Evolutionary conservation across 2,888 invertebrate genomes (phyloP), one percentile per base, ranked within the genome.

Genomic region (Colostygia pectinataria): DNA sequence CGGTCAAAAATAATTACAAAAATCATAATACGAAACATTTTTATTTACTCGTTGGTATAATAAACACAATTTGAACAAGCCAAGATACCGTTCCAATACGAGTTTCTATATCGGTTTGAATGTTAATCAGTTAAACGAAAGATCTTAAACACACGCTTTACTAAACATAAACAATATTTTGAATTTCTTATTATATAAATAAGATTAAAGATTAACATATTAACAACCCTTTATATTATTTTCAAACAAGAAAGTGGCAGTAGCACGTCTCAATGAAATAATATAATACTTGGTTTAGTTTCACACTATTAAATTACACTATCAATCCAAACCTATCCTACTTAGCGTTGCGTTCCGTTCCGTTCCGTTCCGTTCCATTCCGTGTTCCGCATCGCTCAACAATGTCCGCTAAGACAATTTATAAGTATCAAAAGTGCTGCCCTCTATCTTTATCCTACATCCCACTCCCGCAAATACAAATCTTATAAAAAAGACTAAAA

Each of bases 1-100:
- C 77, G 73, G 74, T 81, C 84, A 87, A 87, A 89, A 90, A 89
- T 88, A 90, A 90, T 89, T 88, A 87, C 89, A 89, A 90, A 89
- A 90, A 90, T 85, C 89, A 84, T 88, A 82, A 76, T 87, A 87
- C 76, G 83, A 89, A 90, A 87, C 83, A 77, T 81, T 82, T 88
- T 90, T 90, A 88, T 89, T 90, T 86, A 84, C 82, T 87, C 80
- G 84, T 84, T 80, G 83, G 83, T 87, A 87, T 84, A 83, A 76
- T 81, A 87, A 86, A 89, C 86, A 88, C 87, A 89, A 89, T 85
- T 85, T 80, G 80, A 84, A 88, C 87, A 88, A 89, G 89, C 89
- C 85, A 80, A 81, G 76, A 61, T 71, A 70, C 71, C 68, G 71
- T 76, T 77, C 77, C 77, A 72, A 77, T 75, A 78, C 78, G 81